Percentiles rank a stretch among this genome's conserved stretches.
These are phyloP conservation scores for Sarcophaga caerulescens DNA, from an alignment of 2,888 invertebrate genomes.

Conservation along the genomic window DNA sequence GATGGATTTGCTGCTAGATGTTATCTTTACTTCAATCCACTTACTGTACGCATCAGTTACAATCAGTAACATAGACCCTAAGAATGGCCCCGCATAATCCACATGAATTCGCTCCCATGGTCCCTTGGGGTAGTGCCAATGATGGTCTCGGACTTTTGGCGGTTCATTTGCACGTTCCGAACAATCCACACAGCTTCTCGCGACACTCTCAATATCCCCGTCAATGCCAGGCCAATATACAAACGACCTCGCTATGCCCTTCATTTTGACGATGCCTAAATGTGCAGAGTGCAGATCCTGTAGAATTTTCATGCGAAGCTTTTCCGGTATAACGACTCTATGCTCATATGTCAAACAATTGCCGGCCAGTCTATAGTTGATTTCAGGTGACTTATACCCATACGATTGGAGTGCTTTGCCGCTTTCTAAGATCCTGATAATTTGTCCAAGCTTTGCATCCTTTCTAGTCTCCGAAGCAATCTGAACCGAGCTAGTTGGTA, in stretches of 20 bases:
- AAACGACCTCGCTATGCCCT: neutral
- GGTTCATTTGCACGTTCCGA: slow-evolving; percentile 11
- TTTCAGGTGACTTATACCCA: neutral
- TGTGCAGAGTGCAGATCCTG: slow-evolving; percentile 32
- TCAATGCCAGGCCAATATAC: slow-evolving; percentile 1
- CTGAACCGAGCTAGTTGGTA: neutral
- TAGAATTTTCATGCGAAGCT: slow-evolving; percentile 13
- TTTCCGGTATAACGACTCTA: slow-evolving; percentile 12
- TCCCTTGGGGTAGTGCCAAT: slow-evolving; percentile 6
- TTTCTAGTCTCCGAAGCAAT: neutral
- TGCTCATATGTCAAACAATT: slow-evolving; percentile 25
- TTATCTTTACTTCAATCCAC: slow-evolving; percentile 36
- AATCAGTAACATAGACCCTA: neutral
- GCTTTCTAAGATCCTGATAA: slow-evolving; percentile 5
- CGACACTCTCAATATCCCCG: slow-evolving; percentile 29
- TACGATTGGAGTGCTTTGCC: neutral
- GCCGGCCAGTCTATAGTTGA: neutral
- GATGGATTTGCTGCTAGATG: slow-evolving; percentile 2
- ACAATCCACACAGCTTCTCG: slow-evolving; percentile 21
- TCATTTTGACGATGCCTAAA: neutral
- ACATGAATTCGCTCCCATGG: slow-evolving; percentile 21
- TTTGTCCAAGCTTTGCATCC: neutral
- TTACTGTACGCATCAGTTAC: slow-evolving; percentile 18
- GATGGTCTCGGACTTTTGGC: slow-evolving; percentile 29
- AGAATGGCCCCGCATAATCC: slow-evolving; percentile 5